Conservation (phyloP, 2,113 vertebrate species). For the Barnardius zonarius region DNA sequence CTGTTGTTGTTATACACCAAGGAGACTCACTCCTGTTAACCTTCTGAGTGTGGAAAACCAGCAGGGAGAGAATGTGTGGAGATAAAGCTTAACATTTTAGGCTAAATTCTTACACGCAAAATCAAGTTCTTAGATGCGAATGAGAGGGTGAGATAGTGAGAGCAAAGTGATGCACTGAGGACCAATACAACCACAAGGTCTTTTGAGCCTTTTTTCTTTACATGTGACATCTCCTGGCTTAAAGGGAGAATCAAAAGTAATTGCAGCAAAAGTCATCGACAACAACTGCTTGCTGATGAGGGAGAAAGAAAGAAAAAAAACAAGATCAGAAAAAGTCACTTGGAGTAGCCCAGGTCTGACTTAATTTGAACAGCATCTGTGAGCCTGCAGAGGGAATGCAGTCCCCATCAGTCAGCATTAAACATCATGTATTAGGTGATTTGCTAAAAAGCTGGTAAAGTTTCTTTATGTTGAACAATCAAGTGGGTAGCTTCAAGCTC, state of each 20-base stretch:
- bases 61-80: background rate
- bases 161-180: background rate
- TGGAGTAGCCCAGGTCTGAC: background rate
- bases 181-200: background rate
- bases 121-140: background rate
- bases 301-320: background rate
- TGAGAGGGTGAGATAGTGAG: background rate
- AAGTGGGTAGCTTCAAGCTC: background rate
- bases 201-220: background rate
- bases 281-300: background rate
- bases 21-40: background rate
- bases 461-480: background rate
- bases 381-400: background rate
- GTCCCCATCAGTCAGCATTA: background rate
- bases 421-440: background rate
- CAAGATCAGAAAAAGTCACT: background rate
- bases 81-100: background rate
- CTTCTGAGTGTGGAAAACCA: background rate
- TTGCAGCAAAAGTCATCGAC: background rate
- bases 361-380: background rate
- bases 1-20: background rate
- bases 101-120: background rate
- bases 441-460: constrained; percentile 14
- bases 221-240: background rate
- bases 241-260: background rate